Percentiles rank a stretch among this genome's conserved stretches.
These are phyloP conservation scores for Drosophila monieri DNA, from an alignment of 2,888 invertebrate species.

Conservation along the genomic window DNA sequence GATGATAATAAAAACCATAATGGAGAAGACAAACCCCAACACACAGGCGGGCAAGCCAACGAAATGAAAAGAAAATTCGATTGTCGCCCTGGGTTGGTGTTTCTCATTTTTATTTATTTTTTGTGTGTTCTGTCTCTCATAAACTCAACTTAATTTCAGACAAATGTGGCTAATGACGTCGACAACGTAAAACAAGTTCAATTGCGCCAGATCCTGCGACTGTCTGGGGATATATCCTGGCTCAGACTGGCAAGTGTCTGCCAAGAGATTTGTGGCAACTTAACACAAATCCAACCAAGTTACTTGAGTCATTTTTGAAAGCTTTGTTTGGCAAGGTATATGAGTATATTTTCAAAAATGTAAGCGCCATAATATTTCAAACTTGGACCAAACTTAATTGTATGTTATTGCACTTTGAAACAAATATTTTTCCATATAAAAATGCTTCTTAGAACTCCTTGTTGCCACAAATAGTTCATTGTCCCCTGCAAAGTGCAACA, in stretches of 20 bases:
- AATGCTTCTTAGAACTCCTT: background rate
- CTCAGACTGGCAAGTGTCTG: slow-evolving; percentile 39
- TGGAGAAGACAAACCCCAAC: slow-evolving; percentile 53
- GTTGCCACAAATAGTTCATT: slow-evolving; percentile 6
- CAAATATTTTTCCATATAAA: background rate
- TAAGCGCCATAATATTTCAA: background rate
- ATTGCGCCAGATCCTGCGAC: slow-evolving; percentile 21
- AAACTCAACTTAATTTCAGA: slow-evolving; percentile 75
- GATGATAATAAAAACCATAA: slow-evolving; percentile 79
- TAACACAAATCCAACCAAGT: slow-evolving; percentile 31
- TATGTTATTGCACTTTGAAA: background rate
- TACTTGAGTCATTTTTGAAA: slow-evolving; percentile 22
- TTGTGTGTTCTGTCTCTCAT: slow-evolving; percentile 48
- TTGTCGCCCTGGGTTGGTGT: slow-evolving; percentile 22
- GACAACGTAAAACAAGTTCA: slow-evolving; percentile 55
- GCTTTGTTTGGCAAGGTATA: background rate
- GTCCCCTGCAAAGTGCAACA: slow-evolving; percentile 7
- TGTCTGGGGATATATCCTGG: slow-evolving; percentile 22
- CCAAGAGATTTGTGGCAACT: slow-evolving; percentile 35
- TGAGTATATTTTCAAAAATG: background rate
- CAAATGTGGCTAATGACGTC: slow-evolving; percentile 76
- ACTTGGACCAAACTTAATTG: background rate
- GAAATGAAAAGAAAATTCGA: slow-evolving; percentile 38
- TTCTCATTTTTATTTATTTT: slow-evolving; percentile 18
- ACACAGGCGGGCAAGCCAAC: slow-evolving; percentile 22